Evolutionary conservation across 2,113 vertebrate genomes (phyloP).

Genomic region (Scomber scombrus): DNA sequence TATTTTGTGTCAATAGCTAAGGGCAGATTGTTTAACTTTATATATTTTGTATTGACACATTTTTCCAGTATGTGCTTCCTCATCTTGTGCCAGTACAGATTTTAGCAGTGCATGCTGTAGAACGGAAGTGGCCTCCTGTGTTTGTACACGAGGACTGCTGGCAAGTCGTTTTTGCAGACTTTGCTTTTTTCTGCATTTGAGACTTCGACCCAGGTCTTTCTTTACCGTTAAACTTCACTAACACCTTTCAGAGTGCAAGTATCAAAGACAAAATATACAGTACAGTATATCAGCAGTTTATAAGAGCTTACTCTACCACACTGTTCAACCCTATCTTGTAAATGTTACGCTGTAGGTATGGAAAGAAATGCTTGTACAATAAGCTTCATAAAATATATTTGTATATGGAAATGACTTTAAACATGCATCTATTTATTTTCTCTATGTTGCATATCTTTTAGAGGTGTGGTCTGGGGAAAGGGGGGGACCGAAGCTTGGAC

Average conservation of each 20-base stretch:
- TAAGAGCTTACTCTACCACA: slow-evolving; percentile 56
- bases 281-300: slow-evolving; percentile 51
- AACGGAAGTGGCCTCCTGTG: slow-evolving; percentile 12
- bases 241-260: slow-evolving; percentile 24
- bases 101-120: slow-evolving; percentile 40
- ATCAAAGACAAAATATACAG: slow-evolving; percentile 1
- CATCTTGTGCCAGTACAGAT: slow-evolving; percentile 40
- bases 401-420: slow-evolving; percentile 91
- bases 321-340: slow-evolving; percentile 77
- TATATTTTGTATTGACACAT: slow-evolving; percentile 70
- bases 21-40: slow-evolving; percentile 62
- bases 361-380: slow-evolving; percentile 88
- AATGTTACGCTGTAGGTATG: slow-evolving; percentile 79
- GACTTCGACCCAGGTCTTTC: neutral
- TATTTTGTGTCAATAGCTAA: slow-evolving; percentile 57
- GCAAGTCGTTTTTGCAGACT: neutral
- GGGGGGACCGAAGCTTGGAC: slow-evolving; percentile 23
- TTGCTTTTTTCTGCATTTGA: slow-evolving; percentile 17
- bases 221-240: neutral
- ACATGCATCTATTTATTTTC: slow-evolving; percentile 93
- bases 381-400: slow-evolving; percentile 88
- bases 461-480: slow-evolving; percentile 45
- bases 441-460: slow-evolving; percentile 80
- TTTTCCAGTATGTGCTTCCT: slow-evolving; percentile 40
- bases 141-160: neutral